Conservation (phyloP, 2,888 invertebrate genomes). For the Toxonevra muliebris region DNA sequence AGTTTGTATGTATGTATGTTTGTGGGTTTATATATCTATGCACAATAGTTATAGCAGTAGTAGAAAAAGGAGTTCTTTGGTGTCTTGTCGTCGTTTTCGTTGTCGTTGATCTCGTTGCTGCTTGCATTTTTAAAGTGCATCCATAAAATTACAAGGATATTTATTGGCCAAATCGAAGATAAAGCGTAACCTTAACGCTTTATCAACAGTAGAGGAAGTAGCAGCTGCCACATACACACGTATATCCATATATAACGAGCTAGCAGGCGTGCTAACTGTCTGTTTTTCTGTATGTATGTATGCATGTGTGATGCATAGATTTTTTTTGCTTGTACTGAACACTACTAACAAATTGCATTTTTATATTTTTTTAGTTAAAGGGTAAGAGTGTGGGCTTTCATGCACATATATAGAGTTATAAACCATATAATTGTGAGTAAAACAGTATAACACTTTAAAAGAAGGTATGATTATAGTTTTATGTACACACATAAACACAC, state of each 20-base stretch:
- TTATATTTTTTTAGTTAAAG: too few relatives aligned
- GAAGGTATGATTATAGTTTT: too few relatives aligned
- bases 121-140: conserved; percentile 24
- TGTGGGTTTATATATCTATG: background rate
- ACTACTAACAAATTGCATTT: too few relatives aligned
- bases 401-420: background rate
- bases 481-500: background rate
- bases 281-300: background rate
- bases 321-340: too few relatives aligned
- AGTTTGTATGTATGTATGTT: background rate
- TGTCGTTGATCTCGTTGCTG: conserved; percentile 2
- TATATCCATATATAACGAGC: conserved; percentile 6
- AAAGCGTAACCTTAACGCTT: conserved; percentile 30
- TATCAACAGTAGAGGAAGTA: conserved; percentile 24
- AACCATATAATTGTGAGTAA: background rate
- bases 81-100: background rate
- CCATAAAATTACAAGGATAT: conserved; percentile 31
- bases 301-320: too few relatives aligned
- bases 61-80: background rate
- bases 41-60: background rate
- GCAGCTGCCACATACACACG: background rate
- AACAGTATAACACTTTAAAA: background rate
- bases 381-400: background rate
- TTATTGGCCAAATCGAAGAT: conserved; percentile 30
- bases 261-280: background rate